Base-by-base conservation (phyloP, 1,140 invertebrate genomes). In the Ceratina calcarata region DNA sequence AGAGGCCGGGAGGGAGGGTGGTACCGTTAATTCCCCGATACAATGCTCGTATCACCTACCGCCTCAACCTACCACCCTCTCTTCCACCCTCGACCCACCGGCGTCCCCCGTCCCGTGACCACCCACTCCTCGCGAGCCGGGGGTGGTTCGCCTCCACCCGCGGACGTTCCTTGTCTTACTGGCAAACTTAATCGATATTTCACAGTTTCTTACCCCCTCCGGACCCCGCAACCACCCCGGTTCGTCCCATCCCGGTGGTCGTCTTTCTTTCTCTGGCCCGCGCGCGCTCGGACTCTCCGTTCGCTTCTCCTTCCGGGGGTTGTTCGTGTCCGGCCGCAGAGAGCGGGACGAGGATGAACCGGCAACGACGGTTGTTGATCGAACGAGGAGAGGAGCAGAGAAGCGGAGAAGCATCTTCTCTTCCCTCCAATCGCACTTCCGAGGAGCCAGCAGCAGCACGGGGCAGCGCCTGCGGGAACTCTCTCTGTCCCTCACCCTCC, bases 181-280 rank as follows among this genome's bases (percentile, higher is more conserved):
- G 90, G 92, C 91, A 93, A 93, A 93, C 92, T 93, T 93, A 93
- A 93, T 93, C 92, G 92, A 93, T 93, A 93, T 93, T 93, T 93
- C 92, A 93, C 92, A 93, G 92, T 93, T 93, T 93, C 92, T 93
- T 93, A 92, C 91, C 92, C 92, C 91, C 91, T 89, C 90, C 69
- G 76, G 22, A 64, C 69, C 68, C 76, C 27, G 58, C 76, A 20
- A 18, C 57, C 57, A 45, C 37, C 37, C 37, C 37, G 37, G 37
- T 45, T 45, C 37, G n/a, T 22, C 18, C 51, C 79, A 4, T 77
- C 73, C 53, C 73, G 37, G 37, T 45, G 37, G 37, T 45, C 37
- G 37, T 45, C 37, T 57, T 75, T 55, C 79, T 53, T 69, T 67
- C 65, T 45, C 45, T n/a, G 7, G 37, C 51, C 27, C 66, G 64